Conservation (phyloP, 2,113 vertebrate species). For the Rhinopomastus cyanomelas region DNA sequence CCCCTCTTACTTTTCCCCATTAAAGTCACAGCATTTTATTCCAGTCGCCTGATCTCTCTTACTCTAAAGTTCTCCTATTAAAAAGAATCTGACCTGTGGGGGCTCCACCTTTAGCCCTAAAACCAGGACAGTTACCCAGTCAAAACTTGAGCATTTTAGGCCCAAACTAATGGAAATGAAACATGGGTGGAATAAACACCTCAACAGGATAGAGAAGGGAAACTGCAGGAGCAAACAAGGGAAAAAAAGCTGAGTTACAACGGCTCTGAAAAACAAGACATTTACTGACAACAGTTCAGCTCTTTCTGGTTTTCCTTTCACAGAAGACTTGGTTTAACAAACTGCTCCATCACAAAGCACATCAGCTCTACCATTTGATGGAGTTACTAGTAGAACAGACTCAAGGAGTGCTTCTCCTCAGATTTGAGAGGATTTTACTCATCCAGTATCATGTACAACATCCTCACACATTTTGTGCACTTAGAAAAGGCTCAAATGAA, state of each 20-base stretch:
- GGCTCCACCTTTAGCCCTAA: too few species aligned
- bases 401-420: not conserved
- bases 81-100: too few species aligned
- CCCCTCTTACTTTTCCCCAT: too few species aligned
- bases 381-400: not conserved
- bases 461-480: not conserved
- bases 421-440: not conserved
- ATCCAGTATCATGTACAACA: not conserved
- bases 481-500: slow-evolving; percentile 21
- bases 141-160: not conserved
- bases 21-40: too few species aligned
- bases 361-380: not conserved
- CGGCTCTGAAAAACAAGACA: not conserved
- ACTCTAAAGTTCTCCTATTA: too few species aligned
- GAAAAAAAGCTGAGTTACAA: not conserved
- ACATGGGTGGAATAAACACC: not conserved
- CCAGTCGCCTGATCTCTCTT: too few species aligned
- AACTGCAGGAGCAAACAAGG: not conserved
- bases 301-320: not conserved
- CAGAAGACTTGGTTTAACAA: not conserved
- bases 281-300: not conserved
- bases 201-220: not conserved
- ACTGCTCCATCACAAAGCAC: not conserved
- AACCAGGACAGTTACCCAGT: too few species aligned
- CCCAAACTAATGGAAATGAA: not conserved